Evolutionary conservation across 2,797 vertebrate species (phyloP).

Genomic region (Cuniculus paca): DNA sequence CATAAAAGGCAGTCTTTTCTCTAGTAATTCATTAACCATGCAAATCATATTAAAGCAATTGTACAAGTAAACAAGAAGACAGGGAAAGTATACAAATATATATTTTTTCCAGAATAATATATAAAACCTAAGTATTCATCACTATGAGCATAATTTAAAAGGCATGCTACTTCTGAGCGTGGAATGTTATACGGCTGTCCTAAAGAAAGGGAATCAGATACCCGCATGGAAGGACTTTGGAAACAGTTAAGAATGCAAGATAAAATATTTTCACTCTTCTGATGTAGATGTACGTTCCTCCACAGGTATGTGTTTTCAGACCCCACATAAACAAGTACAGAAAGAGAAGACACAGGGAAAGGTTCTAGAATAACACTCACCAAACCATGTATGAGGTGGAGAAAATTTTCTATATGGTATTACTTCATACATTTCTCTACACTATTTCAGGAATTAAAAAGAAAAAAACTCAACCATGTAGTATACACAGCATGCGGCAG

Average conservation of each 20-base stretch:
- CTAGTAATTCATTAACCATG: not conserved
- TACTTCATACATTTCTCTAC: slow-evolving; percentile 23
- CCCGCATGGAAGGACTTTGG: not conserved
- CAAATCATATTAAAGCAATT: not conserved
- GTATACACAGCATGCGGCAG: not conserved
- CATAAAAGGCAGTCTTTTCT: not conserved
- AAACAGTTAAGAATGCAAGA: not conserved
- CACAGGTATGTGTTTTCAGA: not conserved
- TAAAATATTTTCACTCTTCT: not conserved
- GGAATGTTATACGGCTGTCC: not conserved
- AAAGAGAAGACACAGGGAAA: not conserved
- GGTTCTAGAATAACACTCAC: not conserved
- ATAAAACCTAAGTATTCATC: not conserved
- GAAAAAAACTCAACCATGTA: not conserved
- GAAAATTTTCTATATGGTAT: slow-evolving; percentile 6
- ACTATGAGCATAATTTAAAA: slow-evolving; percentile 13
- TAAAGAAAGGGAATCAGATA: not conserved
- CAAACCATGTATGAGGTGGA: not conserved
- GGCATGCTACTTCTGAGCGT: not conserved
- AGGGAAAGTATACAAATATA: not conserved
- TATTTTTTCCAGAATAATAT: not conserved
- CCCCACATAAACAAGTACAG: not conserved
- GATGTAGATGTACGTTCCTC: not conserved
- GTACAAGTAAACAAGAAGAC: not conserved
- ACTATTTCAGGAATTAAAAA: not conserved